These are phyloP conservation scores for Rallus limicola DNA, from an alignment of 2,113 vertebrate genomes.

Conservation along the genomic window DNA sequence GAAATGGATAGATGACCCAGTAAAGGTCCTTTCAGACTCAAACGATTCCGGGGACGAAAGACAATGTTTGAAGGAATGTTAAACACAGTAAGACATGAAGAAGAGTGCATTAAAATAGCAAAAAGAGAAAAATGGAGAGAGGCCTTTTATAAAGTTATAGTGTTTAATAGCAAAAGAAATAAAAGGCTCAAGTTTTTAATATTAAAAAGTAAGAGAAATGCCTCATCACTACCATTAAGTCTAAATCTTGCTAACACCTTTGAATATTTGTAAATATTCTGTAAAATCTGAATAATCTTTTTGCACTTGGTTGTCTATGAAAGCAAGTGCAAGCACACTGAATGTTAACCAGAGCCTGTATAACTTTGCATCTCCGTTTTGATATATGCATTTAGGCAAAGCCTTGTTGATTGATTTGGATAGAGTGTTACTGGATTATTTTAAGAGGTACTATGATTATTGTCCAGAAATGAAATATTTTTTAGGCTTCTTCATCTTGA, in stretches of 20 bases:
- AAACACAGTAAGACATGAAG: slow-evolving; percentile 43
- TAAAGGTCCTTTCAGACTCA: slow-evolving; percentile 27
- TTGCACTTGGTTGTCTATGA: neutral
- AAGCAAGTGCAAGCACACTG: neutral
- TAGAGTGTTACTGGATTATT: neutral
- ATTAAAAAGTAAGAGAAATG: neutral
- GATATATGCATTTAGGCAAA: neutral
- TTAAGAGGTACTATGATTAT: neutral
- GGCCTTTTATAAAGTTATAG: neutral
- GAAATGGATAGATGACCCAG: neutral
- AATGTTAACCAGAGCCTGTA: neutral
- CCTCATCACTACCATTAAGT: neutral
- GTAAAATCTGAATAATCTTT: neutral
- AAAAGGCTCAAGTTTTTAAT: neutral
- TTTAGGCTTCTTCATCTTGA: neutral
- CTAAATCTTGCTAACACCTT: neutral
- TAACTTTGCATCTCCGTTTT: neutral
- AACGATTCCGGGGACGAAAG: slow-evolving; percentile 8
- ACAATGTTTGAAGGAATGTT: slow-evolving; percentile 28
- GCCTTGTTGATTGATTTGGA: neutral
- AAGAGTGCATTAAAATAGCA: slow-evolving; percentile 2
- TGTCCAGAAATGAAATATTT: neutral
- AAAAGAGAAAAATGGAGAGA: neutral
- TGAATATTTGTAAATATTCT: neutral
- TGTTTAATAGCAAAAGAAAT: neutral